Conservation (phyloP, 1,140 invertebrate genomes). For the Luehdorfia chinensis region DNA sequence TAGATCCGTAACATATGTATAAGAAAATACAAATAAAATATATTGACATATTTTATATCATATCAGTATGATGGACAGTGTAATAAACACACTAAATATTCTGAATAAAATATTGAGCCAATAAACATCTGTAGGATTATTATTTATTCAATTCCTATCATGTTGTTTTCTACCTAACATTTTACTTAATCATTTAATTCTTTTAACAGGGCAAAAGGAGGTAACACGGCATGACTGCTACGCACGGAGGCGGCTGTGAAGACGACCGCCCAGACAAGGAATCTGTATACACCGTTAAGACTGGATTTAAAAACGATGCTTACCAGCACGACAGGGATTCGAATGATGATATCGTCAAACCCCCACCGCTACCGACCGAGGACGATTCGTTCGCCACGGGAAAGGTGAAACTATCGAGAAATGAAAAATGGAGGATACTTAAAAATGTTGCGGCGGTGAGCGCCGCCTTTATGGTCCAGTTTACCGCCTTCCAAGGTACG, state of each 20-base stretch:
- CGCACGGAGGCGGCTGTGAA: constrained; percentile 69
- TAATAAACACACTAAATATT: too few species aligned
- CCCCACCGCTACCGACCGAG: constrained; percentile 79
- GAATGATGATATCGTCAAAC: constrained; percentile 78
- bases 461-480: constrained; percentile 93
- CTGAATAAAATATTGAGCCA: too few species aligned
- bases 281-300: constrained; percentile 57
- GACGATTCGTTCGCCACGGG: constrained; percentile 82
- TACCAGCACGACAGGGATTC: constrained; percentile 80
- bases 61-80: too few species aligned
- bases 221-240: constrained; percentile 68
- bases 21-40: background rate
- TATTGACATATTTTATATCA: too few species aligned
- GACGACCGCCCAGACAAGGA: constrained; percentile 67
- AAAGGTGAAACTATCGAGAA: constrained; percentile 86
- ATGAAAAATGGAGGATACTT: constrained; percentile 91
- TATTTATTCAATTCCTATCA: too few species aligned
- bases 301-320: constrained; percentile 82
- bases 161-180: too few species aligned
- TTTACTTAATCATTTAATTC: too few species aligned
- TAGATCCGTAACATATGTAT: background rate
- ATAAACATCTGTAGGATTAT: too few species aligned
- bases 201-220: constrained; percentile 55
- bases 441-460: constrained; percentile 93
- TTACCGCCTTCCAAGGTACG: constrained; percentile 93